Conservation (phyloP, 1,140 invertebrate species). For the Argopecten irradians region DNA sequence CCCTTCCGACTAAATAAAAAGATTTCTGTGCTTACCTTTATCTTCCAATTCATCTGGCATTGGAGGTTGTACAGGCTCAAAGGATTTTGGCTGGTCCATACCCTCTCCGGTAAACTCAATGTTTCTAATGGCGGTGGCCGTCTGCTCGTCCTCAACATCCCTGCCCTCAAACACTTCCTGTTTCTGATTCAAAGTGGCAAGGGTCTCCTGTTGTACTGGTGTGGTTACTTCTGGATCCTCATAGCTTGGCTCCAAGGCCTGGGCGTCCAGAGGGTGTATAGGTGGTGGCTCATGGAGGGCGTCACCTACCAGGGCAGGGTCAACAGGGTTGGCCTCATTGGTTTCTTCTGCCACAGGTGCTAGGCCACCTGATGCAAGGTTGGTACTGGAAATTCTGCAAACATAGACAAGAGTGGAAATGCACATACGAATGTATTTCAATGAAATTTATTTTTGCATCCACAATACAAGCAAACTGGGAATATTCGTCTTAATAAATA, state of each 20-base stretch:
- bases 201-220: not conserved
- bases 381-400: constrained; percentile 60
- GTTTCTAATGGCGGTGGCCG: constrained; percentile 49
- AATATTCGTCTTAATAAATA: too few species aligned
- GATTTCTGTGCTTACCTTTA: constrained; percentile 13
- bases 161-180: constrained; percentile 27
- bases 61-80: constrained; percentile 31
- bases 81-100: constrained; percentile 39
- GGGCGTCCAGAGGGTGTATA: not conserved
- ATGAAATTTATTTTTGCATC: too few species aligned
- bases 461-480: too few species aligned
- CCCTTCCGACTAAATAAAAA: too few species aligned
- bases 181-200: not conserved
- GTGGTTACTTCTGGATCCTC: constrained; percentile 16
- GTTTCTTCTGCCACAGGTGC: constrained; percentile 56
- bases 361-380: constrained; percentile 47
- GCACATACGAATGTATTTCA: too few species aligned
- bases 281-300: not conserved
- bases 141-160: constrained; percentile 45
- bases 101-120: constrained; percentile 48
- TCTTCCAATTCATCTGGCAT: constrained; percentile 38
- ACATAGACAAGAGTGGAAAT: not conserved
- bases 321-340: constrained; percentile 33
- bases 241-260: constrained; percentile 26
- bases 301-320: not conserved